phyloP scores from a whole-genome alignment of 1,140 invertebrate species.

The Bicyclus anynana region DNA sequence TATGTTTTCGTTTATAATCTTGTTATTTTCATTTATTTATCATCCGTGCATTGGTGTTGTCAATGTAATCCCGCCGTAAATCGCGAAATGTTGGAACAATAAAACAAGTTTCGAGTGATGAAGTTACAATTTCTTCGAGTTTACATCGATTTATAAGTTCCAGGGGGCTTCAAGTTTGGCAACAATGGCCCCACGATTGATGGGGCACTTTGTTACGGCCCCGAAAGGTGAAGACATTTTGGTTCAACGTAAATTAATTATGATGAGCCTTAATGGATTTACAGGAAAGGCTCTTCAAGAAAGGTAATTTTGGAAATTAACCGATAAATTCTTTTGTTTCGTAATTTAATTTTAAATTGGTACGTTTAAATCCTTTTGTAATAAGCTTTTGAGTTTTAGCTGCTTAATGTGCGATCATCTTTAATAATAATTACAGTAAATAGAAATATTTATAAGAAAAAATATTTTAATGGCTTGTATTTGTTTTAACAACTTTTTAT shows the following conservation, averaged over 20 bases:
- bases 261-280: slow-evolving; percentile 9
- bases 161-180: slow-evolving; percentile 6
- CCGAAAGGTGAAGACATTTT: slow-evolving; percentile 24
- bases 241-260: slow-evolving; percentile 20
- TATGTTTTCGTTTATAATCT: too few species aligned
- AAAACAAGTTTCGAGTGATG: slow-evolving; percentile 28
- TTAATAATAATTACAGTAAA: too few species aligned
- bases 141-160: slow-evolving; percentile 23
- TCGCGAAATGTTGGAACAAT: slow-evolving; percentile 27
- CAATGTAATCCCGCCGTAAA: background rate
- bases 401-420: too few species aligned
- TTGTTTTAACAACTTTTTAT: too few species aligned
- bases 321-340: background rate
- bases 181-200: slow-evolving; percentile 17
- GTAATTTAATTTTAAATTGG: background rate
- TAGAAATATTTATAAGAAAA: too few species aligned
- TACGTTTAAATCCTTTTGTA: background rate
- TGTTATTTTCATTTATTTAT: too few species aligned
- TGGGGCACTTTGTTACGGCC: slow-evolving; percentile 13
- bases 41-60: too few species aligned
- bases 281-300: background rate
- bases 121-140: slow-evolving; percentile 31
- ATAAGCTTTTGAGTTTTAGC: too few species aligned
- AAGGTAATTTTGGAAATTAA: slow-evolving; percentile 8
- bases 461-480: too few species aligned